phyloP scores from a whole-genome alignment of 1,140 invertebrate genomes.

The Homarus americanus region DNA sequence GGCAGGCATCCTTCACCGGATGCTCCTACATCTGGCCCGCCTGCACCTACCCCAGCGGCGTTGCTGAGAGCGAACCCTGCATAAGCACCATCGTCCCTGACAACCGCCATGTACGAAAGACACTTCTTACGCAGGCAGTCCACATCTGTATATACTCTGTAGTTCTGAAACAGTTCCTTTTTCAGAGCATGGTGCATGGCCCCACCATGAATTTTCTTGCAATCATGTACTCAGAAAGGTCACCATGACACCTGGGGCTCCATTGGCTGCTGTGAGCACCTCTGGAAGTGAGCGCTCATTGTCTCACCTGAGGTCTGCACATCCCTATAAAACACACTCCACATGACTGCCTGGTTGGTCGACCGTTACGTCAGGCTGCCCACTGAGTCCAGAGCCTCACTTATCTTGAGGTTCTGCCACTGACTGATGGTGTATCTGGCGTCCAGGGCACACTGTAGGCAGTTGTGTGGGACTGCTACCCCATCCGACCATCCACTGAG shows the following conservation, averaged over 20 bases:
- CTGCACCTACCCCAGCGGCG: no score
- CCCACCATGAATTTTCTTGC: conserved; percentile 9
- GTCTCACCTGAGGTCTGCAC: neutral
- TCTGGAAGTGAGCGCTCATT: neutral
- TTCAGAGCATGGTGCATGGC: no score
- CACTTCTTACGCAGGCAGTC: neutral
- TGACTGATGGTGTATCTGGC: neutral
- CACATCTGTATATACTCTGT: neutral
- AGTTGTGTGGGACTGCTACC: neutral
- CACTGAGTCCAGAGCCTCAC: neutral
- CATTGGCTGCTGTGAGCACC: neutral
- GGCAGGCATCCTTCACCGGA: no score
- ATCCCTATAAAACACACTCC: neutral
- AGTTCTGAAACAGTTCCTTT: conserved; percentile 8
- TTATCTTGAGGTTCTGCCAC: neutral
- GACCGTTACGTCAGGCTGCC: neutral
- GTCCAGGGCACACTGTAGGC: neutral
- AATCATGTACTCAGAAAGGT: no score
- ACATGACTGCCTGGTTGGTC: conserved; percentile 27
- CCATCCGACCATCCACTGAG: neutral
- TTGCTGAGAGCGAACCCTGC: no score
- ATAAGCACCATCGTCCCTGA: neutral
- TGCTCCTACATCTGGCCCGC: no score
- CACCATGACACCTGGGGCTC: no score
- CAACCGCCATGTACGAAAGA: neutral